Base-by-base conservation (phyloP, 2,888 invertebrate species). In the Lymantria monacha region DNA sequence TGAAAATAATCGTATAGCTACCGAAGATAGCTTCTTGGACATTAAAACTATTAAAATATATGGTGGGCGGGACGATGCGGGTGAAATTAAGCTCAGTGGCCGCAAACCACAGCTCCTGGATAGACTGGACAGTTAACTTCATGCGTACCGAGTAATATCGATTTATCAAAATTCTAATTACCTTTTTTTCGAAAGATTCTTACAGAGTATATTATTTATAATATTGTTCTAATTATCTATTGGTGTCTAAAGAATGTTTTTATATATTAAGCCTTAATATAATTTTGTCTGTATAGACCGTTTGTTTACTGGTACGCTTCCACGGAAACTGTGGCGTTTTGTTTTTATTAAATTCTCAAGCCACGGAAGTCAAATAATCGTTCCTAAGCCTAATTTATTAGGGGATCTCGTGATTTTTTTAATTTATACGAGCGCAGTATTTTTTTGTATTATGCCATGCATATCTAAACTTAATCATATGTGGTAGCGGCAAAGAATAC, bases 21-120 rank as follows among this genome's bases (percentile, higher is more conserved):
- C 74, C 64, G 70, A 68, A 67, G 69, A 71, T 69, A 71, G 70
- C 70, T 76, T 76, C 77, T 70, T 71, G 71, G 70, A 74, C 81
- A 86, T 86, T 85, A 85, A 82, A 85, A 85, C 86, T 85, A 87
- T 88, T 87, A 87, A 88, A 85, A 79, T 74, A 76, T 79, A 81
- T 78, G 78, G 68, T 74, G 74, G 83, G 81, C 77, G 80, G 75
- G 74, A 70, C 78, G 57, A 55, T 76, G 80, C 73, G 83, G 85
- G 79, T 63, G 63, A 79, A 79, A 82, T 81, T 82, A 79, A 81
- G 79, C 79, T 79, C 70, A 69, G 68, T 66, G 66, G 82, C 88
- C 88, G 71, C 88, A 89, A 67, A 88, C 90, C 89, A 81, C 89
- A 89, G 87, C 86, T 89, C 72, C 86, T 85, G 86, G 81, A 77